These are phyloP conservation scores for Arremon brunneinucha DNA, from an alignment of 2,797 vertebrate genomes.

Conservation along the genomic window DNA sequence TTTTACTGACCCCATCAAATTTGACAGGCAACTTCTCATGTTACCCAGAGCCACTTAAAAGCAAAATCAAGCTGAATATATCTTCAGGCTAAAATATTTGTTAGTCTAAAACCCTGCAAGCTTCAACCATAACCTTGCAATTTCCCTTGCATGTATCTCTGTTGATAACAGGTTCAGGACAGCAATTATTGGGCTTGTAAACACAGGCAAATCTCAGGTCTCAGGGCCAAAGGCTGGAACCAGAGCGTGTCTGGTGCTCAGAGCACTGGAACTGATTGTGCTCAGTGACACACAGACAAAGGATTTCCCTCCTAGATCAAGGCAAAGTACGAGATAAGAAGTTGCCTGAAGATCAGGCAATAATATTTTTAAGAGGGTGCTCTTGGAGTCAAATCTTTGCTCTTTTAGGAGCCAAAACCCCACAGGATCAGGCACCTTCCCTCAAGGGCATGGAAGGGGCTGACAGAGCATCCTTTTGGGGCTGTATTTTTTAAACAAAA, in stretches of 20 bases:
- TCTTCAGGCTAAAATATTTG: conserved; percentile 68
- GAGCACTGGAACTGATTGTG: not conserved
- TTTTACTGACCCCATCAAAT: conserved; percentile 64
- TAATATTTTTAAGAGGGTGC: not conserved
- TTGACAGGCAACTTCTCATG: conserved; percentile 67
- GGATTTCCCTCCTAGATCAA: conserved; percentile 51
- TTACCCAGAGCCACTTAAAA: conserved; percentile 79
- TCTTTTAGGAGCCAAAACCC: not conserved
- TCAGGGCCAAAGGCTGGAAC: conserved; percentile 48
- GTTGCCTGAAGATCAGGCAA: not conserved
- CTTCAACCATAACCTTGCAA: conserved; percentile 68
- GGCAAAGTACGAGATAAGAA: not conserved
- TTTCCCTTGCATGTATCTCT: conserved; percentile 70
- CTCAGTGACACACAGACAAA: conserved; percentile 55
- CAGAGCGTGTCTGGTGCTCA: conserved; percentile 59
- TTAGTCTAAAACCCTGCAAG: conserved; percentile 64
- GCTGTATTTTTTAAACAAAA: not conserved
- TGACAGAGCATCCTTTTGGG: not conserved
- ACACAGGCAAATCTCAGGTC: conserved; percentile 53
- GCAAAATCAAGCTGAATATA: not conserved
- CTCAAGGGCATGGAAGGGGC: not conserved
- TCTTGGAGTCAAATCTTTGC: not conserved
- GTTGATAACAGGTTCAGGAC: conserved; percentile 69
- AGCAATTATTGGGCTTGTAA: conserved; percentile 68
- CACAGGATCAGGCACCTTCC: not conserved